Evolutionary conservation across 53 echinoderm and acorn worm genomes (phyloP).

Genomic region (Zoroaster sp.): DNA sequence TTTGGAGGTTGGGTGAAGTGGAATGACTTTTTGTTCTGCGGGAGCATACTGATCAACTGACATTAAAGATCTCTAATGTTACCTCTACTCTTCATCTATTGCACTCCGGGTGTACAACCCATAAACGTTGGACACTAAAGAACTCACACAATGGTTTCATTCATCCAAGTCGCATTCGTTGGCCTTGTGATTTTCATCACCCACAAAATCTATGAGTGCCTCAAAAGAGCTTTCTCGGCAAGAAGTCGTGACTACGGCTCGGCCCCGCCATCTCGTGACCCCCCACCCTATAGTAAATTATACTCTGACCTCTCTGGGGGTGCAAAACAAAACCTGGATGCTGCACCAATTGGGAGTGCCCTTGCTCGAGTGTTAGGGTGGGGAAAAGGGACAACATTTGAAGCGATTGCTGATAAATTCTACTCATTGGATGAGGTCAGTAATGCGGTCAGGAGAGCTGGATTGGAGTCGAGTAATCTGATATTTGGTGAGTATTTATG

Average conservation of each 20-base stretch:
- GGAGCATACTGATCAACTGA: too few species aligned
- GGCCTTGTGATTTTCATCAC: constrained; percentile 64
- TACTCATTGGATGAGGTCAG: constrained; percentile 84
- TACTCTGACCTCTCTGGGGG: constrained; percentile 64
- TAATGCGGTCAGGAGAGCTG: constrained; percentile 75
- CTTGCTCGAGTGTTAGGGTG: constrained; percentile 59
- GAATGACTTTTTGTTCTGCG: too few species aligned
- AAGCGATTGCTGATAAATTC: constrained; percentile 79
- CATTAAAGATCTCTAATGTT: too few species aligned
- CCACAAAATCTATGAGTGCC: constrained; percentile 55
- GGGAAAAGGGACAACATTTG: constrained; percentile 48
- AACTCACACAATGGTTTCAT: neutral
- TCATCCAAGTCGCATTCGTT: constrained; percentile 64
- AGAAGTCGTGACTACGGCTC: neutral
- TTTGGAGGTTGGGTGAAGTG: too few species aligned
- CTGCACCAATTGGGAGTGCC: constrained; percentile 23
- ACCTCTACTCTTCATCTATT: too few species aligned
- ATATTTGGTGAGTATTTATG: constrained; percentile 89
- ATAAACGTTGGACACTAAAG: neutral
- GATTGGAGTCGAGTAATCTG: constrained; percentile 89
- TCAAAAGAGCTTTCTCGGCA: neutral
- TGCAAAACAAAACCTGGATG: neutral
- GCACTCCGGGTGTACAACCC: too few species aligned
- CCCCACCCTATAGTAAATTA: constrained; percentile 73
- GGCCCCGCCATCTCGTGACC: constrained; percentile 9